Evolutionary conservation across 2,888 invertebrate species (phyloP).

Genomic region (Heliothis peltigera): DNA sequence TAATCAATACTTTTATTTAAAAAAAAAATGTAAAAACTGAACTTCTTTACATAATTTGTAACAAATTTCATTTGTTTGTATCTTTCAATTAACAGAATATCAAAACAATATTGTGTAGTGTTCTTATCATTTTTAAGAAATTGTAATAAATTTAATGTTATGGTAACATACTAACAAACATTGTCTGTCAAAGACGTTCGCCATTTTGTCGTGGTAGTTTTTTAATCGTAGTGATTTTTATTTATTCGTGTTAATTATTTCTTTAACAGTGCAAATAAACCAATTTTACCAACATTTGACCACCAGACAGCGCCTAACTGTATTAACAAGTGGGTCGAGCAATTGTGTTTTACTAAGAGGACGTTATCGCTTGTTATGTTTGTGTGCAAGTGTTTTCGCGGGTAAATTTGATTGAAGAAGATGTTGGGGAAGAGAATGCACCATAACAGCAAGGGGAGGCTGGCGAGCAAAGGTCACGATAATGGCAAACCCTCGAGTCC

Average conservation of each 20-base stretch:
- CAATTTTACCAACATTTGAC: conserved; percentile 20
- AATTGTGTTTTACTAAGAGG: conserved; percentile 14
- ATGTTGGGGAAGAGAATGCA: conserved; percentile 89
- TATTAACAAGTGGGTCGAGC: conserved; percentile 27
- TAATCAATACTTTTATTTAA: background rate
- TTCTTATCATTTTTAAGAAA: background rate
- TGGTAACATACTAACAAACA: conserved; percentile 31
- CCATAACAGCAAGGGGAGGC: conserved; percentile 86
- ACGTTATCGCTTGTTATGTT: conserved; percentile 58
- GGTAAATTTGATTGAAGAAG: conserved; percentile 77
- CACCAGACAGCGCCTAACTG: conserved; percentile 45
- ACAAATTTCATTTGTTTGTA: background rate
- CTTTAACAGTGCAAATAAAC: conserved; percentile 36
- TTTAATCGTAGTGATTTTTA: conserved; percentile 55
- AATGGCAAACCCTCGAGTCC: conserved; percentile 87
- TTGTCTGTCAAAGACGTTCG: conserved; percentile 48
- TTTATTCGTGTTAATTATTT: conserved; percentile 55
- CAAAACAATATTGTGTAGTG: no score
- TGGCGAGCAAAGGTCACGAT: conserved; percentile 87
- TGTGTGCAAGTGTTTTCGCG: conserved; percentile 75
- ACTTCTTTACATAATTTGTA: background rate
- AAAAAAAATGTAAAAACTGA: background rate
- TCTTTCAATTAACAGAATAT: background rate
- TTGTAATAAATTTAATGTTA: background rate
- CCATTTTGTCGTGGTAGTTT: conserved; percentile 70